These are phyloP conservation scores for Lasiommata megera DNA, from an alignment of 2,888 invertebrate genomes.

Conservation along the genomic window DNA sequence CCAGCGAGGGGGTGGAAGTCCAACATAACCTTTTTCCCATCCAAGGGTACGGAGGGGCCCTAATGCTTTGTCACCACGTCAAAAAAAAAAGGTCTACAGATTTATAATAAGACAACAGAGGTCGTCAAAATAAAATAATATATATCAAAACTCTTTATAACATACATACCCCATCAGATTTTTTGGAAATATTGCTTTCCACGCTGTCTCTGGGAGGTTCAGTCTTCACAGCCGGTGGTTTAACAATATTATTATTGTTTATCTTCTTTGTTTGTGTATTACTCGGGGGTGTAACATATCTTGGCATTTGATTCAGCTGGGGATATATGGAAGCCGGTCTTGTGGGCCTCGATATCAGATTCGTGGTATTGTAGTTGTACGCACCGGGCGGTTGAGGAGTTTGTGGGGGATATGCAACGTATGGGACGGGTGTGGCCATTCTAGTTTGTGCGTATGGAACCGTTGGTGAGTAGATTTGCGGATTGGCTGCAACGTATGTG, in stretches of 20 bases:
- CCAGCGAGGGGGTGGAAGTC: too few relatives aligned
- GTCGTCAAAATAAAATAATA: too few relatives aligned
- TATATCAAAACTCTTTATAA: too few relatives aligned
- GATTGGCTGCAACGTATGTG: slow-evolving; percentile 45
- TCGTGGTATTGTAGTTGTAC: slow-evolving; percentile 69
- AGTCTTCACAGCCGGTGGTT: slow-evolving; percentile 40
- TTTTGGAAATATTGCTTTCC: slow-evolving; percentile 53
- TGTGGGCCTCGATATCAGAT: slow-evolving; percentile 64
- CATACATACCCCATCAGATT: slow-evolving; percentile 55
- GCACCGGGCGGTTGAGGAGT: slow-evolving; percentile 23
- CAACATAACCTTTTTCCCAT: too few relatives aligned
- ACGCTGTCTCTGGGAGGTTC: slow-evolving; percentile 53
- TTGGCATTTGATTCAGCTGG: slow-evolving; percentile 54
- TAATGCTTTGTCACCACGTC: too few relatives aligned
- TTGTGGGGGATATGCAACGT: slow-evolving; percentile 50
- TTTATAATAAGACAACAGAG: too few relatives aligned
- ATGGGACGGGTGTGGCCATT: slow-evolving; percentile 60
- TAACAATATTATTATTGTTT: slow-evolving; percentile 39
- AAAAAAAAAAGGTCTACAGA: too few relatives aligned
- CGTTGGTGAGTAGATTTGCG: slow-evolving; percentile 51
- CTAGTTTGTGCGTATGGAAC: slow-evolving; percentile 67
- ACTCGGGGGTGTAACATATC: slow-evolving; percentile 46
- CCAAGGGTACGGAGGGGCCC: too few relatives aligned
- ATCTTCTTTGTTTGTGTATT: slow-evolving; percentile 32
- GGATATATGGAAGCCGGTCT: slow-evolving; percentile 58